Base-by-base conservation (phyloP, 2,888 invertebrate genomes). In the Caenorhabditis angaria region DNA sequence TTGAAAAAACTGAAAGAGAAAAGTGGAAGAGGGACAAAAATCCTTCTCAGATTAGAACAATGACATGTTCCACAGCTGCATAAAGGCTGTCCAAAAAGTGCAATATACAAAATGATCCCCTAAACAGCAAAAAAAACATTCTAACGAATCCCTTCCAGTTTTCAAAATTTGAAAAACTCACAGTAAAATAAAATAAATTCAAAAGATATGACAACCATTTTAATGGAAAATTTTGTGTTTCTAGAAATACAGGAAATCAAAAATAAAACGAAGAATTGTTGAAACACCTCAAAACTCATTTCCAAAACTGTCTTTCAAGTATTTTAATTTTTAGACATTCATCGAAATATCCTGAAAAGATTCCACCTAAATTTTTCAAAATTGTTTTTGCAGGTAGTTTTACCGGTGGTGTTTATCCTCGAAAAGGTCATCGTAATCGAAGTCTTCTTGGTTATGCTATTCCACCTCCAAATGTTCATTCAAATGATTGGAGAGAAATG, bases 401-500 rank as follows among this genome's bases (percentile, higher is more conserved):
- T 61, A 78, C 79, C 0, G 79, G 79, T 14, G 79, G 77, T 8
- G 64, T 70, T 29, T 75, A 67, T 32, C 76, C 76, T 12, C 61
- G 76, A n/a, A 77, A 75, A 47, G 75, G 75, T 14, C 71, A 74
- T 24, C 68, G 76, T 2, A 69, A 70, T 60, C 61, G 76, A 24
- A 64, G 65, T 28, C 73, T 79, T 18, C 59, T 77, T n/a, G 79
- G 79, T 29, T 75, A 75, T 35, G 75, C 76, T 10, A 78, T 76
- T 29, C 78, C 80, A 22, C 78, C 78, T n/a, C 77, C 76, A 24
- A 80, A 80, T 69, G 70, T 76, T 18, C 80, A 80, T 50, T 64
- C 76, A 29, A 63, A 53, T 29, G 80, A 80, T 63, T 80, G 80
- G 80, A 69, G 65, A 41, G 80, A 80, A 61, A 80, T 80, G 80